These are phyloP conservation scores for Muscidifurax raptorellus DNA, from an alignment of 1,140 invertebrate genomes.

Conservation along the genomic window DNA sequence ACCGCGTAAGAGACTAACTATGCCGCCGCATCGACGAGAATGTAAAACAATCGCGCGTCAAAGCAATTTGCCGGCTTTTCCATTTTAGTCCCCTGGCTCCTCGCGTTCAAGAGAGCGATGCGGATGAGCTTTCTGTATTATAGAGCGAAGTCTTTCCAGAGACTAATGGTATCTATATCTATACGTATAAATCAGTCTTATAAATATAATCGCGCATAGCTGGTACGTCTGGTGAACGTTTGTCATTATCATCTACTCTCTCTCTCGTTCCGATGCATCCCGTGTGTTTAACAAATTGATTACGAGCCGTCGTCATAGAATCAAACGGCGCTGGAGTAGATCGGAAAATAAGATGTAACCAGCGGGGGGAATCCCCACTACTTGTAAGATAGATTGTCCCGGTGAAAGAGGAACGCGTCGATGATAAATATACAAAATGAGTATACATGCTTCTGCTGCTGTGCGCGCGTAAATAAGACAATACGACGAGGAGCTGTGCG, in stretches of 20 bases:
- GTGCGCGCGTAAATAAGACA: background rate
- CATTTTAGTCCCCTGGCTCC: background rate
- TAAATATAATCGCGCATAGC: too few relatives aligned
- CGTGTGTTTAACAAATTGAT: background rate
- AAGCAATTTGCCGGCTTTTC: conserved; percentile 8
- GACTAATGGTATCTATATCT: background rate
- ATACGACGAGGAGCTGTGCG: background rate
- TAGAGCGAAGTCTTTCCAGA: background rate
- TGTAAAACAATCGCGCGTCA: background rate
- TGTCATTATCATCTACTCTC: background rate
- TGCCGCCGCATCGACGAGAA: conserved; percentile 11
- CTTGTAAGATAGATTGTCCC: background rate
- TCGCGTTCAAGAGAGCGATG: too few relatives aligned
- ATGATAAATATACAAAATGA: conserved; percentile 1
- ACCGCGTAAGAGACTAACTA: conserved; percentile 12
- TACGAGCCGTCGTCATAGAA: background rate
- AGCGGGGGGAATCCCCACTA: too few relatives aligned
- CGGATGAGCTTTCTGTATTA: too few relatives aligned
- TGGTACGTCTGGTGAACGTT: background rate
- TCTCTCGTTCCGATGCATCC: background rate
- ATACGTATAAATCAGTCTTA: too few relatives aligned
- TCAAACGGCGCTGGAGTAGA: background rate
- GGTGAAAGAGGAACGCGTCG: conserved; percentile 3
- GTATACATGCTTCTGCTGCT: too few relatives aligned
- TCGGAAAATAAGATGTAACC: background rate